phyloP scores from a whole-genome alignment of 2,888 invertebrate species.

The Melinaea menophilus region DNA sequence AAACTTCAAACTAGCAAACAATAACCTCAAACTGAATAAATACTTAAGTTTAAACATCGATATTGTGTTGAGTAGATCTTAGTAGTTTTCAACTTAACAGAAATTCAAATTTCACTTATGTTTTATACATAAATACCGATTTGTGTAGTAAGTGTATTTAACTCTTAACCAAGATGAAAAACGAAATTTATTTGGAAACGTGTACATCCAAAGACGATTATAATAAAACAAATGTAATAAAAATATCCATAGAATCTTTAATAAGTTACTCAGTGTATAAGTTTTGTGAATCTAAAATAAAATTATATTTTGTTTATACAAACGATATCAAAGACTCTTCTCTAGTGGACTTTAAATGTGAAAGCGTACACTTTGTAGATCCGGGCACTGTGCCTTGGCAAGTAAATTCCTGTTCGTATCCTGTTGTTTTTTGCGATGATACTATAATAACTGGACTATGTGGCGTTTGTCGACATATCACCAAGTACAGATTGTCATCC shows the following conservation, averaged over 20 bases:
- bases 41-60: too few relatives aligned
- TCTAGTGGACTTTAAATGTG: slow-evolving; percentile 46
- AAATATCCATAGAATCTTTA: slow-evolving; percentile 79
- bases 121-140: too few relatives aligned
- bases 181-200: slow-evolving; percentile 52
- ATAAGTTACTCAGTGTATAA: slow-evolving; percentile 80
- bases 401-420: slow-evolving; percentile 76
- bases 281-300: slow-evolving; percentile 72
- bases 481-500: slow-evolving; percentile 42
- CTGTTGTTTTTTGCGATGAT: slow-evolving; percentile 79
- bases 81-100: too few relatives aligned
- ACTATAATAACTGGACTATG: slow-evolving; percentile 87
- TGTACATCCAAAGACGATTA: slow-evolving; percentile 42
- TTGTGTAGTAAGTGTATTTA: neutral
- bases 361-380: slow-evolving; percentile 50
- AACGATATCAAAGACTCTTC: slow-evolving; percentile 34
- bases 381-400: slow-evolving; percentile 66
- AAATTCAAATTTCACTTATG: too few relatives aligned
- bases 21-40: too few relatives aligned
- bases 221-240: slow-evolving; percentile 37
- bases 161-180: slow-evolving; percentile 36
- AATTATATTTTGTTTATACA: slow-evolving; percentile 62
- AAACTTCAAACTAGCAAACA: too few relatives aligned
- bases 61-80: too few relatives aligned
- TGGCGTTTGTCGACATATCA: slow-evolving; percentile 78